phyloP scores from a whole-genome alignment of 1,140 invertebrate genomes.

The Phortica variegata region DNA sequence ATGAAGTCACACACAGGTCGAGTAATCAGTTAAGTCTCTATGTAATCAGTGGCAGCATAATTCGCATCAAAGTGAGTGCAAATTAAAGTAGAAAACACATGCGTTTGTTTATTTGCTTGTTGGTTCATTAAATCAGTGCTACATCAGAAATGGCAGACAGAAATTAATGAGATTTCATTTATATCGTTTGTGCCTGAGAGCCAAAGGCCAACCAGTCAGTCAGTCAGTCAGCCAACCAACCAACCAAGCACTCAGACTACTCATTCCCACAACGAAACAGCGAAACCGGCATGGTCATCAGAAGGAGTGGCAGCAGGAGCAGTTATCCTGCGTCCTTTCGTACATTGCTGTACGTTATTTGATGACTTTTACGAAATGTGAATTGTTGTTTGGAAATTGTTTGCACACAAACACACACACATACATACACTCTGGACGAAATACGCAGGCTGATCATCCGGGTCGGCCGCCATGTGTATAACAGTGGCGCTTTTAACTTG shows the following conservation, averaged over 20 bases:
- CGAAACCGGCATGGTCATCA: background rate
- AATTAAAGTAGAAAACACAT: too few relatives aligned
- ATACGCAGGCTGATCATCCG: too few relatives aligned
- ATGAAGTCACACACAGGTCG: background rate
- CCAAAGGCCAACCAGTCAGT: slow-evolving; percentile 12
- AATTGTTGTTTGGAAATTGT: too few relatives aligned
- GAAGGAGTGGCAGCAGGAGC: slow-evolving; percentile 4
- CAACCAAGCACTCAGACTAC: slow-evolving; percentile 11
- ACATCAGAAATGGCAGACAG: slow-evolving; percentile 30
- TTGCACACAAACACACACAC: too few relatives aligned
- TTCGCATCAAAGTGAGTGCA: slow-evolving; percentile 1
- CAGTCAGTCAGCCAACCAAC: slow-evolving; percentile 8
- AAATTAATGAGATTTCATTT: slow-evolving; percentile 54
- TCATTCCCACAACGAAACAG: background rate
- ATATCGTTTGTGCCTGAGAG: slow-evolving; percentile 48
- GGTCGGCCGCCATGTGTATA: too few relatives aligned
- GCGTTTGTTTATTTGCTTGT: too few relatives aligned
- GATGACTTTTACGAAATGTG: too few relatives aligned
- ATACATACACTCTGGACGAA: too few relatives aligned
- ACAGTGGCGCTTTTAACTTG: too few relatives aligned
- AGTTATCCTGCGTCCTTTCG: too few relatives aligned
- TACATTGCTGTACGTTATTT: too few relatives aligned
- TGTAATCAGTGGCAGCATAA: background rate
- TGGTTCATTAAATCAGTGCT: too few relatives aligned
- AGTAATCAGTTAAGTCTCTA: background rate